Conservation (phyloP, 2,888 invertebrate genomes). For the Steinernema scapterisci region DNA sequence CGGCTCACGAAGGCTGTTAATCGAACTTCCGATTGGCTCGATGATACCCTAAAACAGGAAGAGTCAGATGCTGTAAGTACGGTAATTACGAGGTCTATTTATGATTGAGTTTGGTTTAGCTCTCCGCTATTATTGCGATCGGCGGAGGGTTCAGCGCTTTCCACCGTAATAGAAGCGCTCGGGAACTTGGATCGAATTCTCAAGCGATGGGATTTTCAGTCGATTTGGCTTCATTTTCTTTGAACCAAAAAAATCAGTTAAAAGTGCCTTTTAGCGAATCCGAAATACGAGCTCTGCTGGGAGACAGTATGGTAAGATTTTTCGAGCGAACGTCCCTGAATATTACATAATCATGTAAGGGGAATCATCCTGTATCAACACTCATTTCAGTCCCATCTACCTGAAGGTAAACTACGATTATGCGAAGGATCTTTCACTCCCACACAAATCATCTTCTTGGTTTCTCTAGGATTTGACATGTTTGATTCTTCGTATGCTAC, state of each 20-base stretch:
- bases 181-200: conserved; percentile 43
- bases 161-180: conserved; percentile 47
- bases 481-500: conserved; percentile 64
- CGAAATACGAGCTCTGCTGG: background rate
- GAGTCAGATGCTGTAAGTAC: conserved; percentile 32
- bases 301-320: background rate
- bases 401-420: conserved; percentile 35
- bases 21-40: conserved; percentile 44
- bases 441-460: conserved; percentile 44
- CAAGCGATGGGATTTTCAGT: conserved; percentile 39
- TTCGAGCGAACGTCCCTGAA: no score
- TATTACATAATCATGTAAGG: no score
- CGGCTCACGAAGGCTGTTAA: conserved; percentile 48
- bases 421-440: conserved; percentile 49
- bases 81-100: background rate
- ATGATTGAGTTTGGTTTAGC: conserved; percentile 31
- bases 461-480: conserved; percentile 60
- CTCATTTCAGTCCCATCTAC: conserved; percentile 40
- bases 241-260: background rate
- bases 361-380: no score
- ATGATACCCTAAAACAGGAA: conserved; percentile 43
- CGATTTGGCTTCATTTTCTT: background rate
- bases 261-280: background rate
- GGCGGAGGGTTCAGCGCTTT: conserved; percentile 49
- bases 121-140: conserved; percentile 41